A percentile compares a stretch with the other conserved stretches of the same genome.
Conservation (phyloP, 2,888 invertebrate species). For the Axea sp. region DNA sequence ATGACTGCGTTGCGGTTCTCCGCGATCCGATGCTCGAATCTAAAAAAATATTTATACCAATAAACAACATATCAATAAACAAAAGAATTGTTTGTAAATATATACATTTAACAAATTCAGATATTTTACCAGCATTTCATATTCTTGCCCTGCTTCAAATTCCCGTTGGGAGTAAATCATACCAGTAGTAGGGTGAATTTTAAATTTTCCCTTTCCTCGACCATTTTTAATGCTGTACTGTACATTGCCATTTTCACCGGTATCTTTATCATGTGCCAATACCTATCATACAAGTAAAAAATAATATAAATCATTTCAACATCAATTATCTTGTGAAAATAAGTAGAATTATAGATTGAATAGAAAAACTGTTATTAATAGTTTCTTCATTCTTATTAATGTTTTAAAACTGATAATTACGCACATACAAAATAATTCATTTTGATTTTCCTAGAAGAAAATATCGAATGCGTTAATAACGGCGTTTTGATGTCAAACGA, state of each 20-base stretch:
- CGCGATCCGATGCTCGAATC: conserved; percentile 92
- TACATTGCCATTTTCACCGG: conserved; percentile 89
- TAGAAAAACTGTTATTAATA: no score
- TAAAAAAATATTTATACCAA: conserved; percentile 71
- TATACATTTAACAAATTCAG: background rate
- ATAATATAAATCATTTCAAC: no score
- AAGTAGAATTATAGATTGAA: no score
- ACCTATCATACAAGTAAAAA: conserved; percentile 81
- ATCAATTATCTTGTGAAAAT: no score
- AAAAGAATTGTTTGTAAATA: conserved; percentile 71
- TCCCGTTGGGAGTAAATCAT: conserved; percentile 88
- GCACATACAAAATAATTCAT: no score
- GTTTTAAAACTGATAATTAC: no score
- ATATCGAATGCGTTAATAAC: no score
- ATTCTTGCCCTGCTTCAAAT: conserved; percentile 85
- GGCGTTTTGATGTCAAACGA: no score
- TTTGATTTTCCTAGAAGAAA: no score
- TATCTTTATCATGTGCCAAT: conserved; percentile 90
- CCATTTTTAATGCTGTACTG: conserved; percentile 90
- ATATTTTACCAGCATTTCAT: conserved; percentile 83
- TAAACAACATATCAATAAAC: conserved; percentile 78
- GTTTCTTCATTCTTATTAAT: no score
- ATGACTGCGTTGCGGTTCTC: conserved; percentile 86
- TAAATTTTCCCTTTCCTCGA: conserved; percentile 88
- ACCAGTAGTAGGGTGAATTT: conserved; percentile 90